phyloP scores from a whole-genome alignment of 2,113 vertebrate genomes.

The Trogon surrucura region DNA sequence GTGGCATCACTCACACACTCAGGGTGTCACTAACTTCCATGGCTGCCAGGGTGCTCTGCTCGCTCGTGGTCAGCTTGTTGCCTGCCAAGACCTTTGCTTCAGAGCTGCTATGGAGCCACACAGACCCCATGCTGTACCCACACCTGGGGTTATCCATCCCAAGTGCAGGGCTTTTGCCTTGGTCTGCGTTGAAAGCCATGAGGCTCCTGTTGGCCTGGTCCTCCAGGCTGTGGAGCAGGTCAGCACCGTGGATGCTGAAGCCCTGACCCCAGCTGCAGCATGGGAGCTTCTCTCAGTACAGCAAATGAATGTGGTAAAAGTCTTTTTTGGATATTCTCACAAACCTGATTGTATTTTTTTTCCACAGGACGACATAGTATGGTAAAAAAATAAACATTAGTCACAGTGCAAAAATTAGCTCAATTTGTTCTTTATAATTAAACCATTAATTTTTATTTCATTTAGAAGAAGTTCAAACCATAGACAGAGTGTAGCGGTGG shows the following conservation, averaged over 20 bases:
- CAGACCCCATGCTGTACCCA: background rate
- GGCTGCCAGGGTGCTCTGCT: background rate
- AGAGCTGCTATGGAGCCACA: background rate
- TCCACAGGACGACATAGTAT: background rate
- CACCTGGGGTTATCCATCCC: background rate
- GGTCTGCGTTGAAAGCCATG: background rate
- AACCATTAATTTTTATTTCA: background rate
- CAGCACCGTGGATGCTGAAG: rapidly evolving
- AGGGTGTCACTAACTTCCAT: rapidly evolving
- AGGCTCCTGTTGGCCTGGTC: background rate
- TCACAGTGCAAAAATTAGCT: background rate
- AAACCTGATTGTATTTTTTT: background rate
- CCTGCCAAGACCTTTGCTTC: background rate
- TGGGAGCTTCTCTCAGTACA: background rate
- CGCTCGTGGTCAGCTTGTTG: background rate
- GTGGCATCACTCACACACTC: rapidly evolving
- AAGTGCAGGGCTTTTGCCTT: background rate
- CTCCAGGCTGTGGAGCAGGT: background rate
- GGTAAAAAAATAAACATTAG: background rate
- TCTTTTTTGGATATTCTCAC: background rate
- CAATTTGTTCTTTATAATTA: background rate
- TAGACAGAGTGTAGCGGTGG: background rate
- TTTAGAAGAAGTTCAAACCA: background rate
- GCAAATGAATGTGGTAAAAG: background rate
- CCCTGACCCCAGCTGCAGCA: background rate